Conservation (phyloP, 1,140 invertebrate genomes). For the Drosophila mauritiana region DNA sequence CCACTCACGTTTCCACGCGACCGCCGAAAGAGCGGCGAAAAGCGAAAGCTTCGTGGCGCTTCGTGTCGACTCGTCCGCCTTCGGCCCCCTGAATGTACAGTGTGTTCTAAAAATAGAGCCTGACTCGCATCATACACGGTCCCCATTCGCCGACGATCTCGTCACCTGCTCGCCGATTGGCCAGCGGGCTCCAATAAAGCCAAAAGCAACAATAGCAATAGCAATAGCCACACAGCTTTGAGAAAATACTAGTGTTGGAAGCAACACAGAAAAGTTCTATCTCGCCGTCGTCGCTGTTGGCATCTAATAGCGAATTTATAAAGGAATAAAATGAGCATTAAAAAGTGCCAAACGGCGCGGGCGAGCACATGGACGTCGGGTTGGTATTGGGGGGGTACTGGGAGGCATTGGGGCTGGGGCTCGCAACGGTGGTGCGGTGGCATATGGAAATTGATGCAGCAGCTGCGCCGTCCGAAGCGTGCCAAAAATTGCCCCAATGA, state of each 20-base stretch:
- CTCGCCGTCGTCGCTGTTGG: conserved; percentile 66
- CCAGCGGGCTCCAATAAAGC: conserved; percentile 32
- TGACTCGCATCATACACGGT: conserved; percentile 64
- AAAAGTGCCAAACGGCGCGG: conserved; percentile 44
- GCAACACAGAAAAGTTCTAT: conserved; percentile 69
- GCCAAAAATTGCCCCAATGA: conserved; percentile 56
- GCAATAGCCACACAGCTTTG: conserved; percentile 32
- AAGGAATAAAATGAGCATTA: conserved; percentile 81
- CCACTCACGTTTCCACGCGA: conserved; percentile 71
- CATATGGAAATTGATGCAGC: conserved; percentile 49
- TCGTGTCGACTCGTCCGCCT: conserved; percentile 39
- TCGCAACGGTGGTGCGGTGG: conserved; percentile 5
- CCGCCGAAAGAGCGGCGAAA: conserved; percentile 31
- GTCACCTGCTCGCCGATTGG: conserved; percentile 71
- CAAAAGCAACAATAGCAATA: conserved; percentile 47
- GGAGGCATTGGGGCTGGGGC: too few relatives aligned
- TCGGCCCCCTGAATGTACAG: conserved; percentile 65
- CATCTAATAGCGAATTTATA: conserved; percentile 76
- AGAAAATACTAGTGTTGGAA: conserved; percentile 52
- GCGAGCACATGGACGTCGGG: not conserved
- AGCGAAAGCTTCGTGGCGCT: conserved; percentile 47
- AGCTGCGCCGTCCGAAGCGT: conserved; percentile 53
- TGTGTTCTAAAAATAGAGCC: conserved; percentile 73
- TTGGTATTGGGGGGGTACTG: not conserved
- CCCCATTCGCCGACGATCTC: conserved; percentile 66